These are phyloP conservation scores for Oxycera nigricornis DNA, from an alignment of 2,888 invertebrate species.

Conservation along the genomic window DNA sequence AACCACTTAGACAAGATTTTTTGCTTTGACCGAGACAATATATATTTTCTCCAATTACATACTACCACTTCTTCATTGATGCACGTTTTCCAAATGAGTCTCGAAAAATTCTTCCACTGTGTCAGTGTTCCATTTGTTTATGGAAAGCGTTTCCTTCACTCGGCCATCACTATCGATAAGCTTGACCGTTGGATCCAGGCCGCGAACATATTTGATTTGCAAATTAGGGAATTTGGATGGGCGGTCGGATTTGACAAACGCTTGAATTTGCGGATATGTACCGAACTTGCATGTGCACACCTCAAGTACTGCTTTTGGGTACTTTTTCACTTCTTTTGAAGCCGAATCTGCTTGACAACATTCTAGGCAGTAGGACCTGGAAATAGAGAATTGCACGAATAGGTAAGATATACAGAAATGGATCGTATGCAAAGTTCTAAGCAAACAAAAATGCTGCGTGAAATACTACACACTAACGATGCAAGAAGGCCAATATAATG, in stretches of 20 bases:
- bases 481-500: too few relatives aligned
- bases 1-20: too few relatives aligned
- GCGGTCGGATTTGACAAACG: slow-evolving; percentile 93
- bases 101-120: slow-evolving; percentile 95
- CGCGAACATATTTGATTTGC: slow-evolving; percentile 90
- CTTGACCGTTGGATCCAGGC: slow-evolving; percentile 93
- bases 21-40: too few relatives aligned
- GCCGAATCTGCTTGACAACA: slow-evolving; percentile 82
- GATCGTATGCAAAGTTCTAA: neutral
- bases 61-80: too few relatives aligned
- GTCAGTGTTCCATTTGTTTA: slow-evolving; percentile 99
- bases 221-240: slow-evolving; percentile 91
- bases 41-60: too few relatives aligned
- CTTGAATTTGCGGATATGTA: slow-evolving; percentile 97
- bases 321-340: slow-evolving; percentile 72
- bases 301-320: slow-evolving; percentile 90
- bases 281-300: slow-evolving; percentile 99
- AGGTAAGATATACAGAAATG: too few relatives aligned
- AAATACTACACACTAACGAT: too few relatives aligned
- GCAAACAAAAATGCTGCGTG: neutral
- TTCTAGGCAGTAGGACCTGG: slow-evolving; percentile 67
- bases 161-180: slow-evolving; percentile 84
- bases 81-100: slow-evolving; percentile 80
- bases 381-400: neutral
- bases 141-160: slow-evolving; percentile 87